Evolutionary conservation across 2,888 invertebrate species (phyloP).

Genomic region (Nomada fabriciana): DNA sequence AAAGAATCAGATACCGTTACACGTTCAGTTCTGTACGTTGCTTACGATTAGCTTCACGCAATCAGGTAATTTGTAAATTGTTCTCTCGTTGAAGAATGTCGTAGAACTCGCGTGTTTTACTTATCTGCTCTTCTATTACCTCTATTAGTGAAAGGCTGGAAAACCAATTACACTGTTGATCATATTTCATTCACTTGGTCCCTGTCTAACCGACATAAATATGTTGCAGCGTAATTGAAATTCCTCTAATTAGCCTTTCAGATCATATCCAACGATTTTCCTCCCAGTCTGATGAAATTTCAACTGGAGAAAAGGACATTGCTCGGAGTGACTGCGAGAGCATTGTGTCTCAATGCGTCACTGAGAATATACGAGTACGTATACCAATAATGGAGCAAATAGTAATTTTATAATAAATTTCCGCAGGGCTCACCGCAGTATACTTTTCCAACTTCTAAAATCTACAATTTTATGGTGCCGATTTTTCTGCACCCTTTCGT

Average conservation of each 20-base stretch:
- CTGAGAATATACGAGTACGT: background rate
- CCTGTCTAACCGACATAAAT: background rate
- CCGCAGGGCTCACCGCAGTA: too few species aligned
- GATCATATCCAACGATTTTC: background rate
- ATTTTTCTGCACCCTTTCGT: too few species aligned
- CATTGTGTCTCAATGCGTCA: background rate
- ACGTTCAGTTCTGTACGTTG: slow-evolving; percentile 16
- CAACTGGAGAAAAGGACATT: background rate
- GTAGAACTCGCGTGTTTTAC: slow-evolving; percentile 52
- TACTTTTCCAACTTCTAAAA: too few species aligned
- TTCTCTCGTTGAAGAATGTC: slow-evolving; percentile 53
- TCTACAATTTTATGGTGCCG: too few species aligned
- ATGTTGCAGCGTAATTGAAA: slow-evolving; percentile 12
- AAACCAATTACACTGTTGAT: slow-evolving; percentile 58
- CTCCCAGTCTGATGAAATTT: background rate
- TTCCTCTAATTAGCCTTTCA: background rate
- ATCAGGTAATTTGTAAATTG: slow-evolving; percentile 55
- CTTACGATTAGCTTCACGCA: slow-evolving; percentile 36
- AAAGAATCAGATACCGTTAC: slow-evolving; percentile 30
- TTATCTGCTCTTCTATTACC: slow-evolving; percentile 54
- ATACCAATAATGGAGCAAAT: background rate
- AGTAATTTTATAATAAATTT: background rate
- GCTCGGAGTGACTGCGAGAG: background rate
- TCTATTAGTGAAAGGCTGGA: slow-evolving; percentile 54
- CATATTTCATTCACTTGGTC: slow-evolving; percentile 49